These are phyloP conservation scores for Leptopterna dolabrata DNA, from an alignment of 2,888 invertebrate genomes.

Conservation along the genomic window DNA sequence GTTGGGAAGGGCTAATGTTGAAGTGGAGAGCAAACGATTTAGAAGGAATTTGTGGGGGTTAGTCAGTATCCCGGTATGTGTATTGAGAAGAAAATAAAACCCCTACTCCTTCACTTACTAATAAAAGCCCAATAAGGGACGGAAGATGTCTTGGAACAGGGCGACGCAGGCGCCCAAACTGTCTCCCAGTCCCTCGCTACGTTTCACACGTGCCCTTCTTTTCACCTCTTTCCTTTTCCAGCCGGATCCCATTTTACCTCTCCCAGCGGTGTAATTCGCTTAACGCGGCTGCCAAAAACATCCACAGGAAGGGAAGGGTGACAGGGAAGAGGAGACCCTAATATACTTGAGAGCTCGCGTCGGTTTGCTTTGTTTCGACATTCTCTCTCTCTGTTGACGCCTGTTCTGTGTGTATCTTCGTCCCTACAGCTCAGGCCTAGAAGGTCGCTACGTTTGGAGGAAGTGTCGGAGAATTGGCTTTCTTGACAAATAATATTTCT, in stretches of 20 bases:
- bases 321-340: neutral
- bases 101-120: neutral
- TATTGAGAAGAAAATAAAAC: neutral
- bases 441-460: too few relatives aligned
- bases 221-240: neutral
- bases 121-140: neutral
- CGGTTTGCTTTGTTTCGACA: neutral
- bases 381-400: neutral
- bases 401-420: neutral
- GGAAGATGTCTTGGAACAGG: neutral
- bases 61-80: neutral
- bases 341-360: neutral
- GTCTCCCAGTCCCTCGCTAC: neutral
- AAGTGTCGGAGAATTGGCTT: too few relatives aligned
- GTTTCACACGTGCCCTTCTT: slow-evolving; percentile 19
- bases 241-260: slow-evolving; percentile 1
- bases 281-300: slow-evolving; percentile 18
- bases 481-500: too few relatives aligned
- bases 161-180: slow-evolving; percentile 19
- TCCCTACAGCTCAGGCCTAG: neutral
- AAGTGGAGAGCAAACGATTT: neutral
- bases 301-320: too few relatives aligned
- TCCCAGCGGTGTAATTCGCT: slow-evolving; percentile 6
- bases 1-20: neutral
- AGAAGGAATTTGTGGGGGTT: neutral